Evolutionary conservation across 1,140 invertebrate genomes (phyloP).

Genomic region (Drosophila murphyi): DNA sequence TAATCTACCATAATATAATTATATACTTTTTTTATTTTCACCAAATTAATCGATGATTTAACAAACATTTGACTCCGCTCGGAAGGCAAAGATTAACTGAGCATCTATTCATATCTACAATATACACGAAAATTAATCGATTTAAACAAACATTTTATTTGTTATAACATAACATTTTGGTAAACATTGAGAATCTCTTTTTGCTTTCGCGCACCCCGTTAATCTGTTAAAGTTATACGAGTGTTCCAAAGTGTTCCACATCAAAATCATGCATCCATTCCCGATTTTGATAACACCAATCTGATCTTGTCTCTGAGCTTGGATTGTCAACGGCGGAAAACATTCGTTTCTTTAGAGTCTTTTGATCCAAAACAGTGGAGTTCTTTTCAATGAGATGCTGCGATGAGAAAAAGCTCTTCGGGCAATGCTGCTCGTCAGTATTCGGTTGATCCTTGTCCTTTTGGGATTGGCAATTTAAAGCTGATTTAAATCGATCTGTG

Average conservation of each 20-base stretch:
- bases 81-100: neutral
- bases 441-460: neutral
- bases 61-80: no score
- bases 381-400: conserved; percentile 12
- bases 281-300: neutral
- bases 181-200: conserved; percentile 32
- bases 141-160: neutral
- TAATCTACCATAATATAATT: conserved; percentile 1
- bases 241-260: conserved; percentile 56
- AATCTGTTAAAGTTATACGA: conserved; percentile 32
- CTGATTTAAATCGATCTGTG: neutral
- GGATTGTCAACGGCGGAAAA: conserved; percentile 14
- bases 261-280: neutral
- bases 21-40: neutral
- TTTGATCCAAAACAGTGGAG: conserved; percentile 6
- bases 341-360: conserved; percentile 28
- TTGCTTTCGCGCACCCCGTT: neutral
- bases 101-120: neutral
- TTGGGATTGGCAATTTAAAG: neutral
- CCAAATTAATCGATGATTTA: no score
- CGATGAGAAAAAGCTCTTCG: neutral
- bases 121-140: no score
- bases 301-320: neutral
- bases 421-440: neutral
- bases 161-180: conserved; percentile 23